These are phyloP conservation scores for Pelecanus crispus DNA, from an alignment of 2,113 vertebrate species.

Conservation along the genomic window DNA sequence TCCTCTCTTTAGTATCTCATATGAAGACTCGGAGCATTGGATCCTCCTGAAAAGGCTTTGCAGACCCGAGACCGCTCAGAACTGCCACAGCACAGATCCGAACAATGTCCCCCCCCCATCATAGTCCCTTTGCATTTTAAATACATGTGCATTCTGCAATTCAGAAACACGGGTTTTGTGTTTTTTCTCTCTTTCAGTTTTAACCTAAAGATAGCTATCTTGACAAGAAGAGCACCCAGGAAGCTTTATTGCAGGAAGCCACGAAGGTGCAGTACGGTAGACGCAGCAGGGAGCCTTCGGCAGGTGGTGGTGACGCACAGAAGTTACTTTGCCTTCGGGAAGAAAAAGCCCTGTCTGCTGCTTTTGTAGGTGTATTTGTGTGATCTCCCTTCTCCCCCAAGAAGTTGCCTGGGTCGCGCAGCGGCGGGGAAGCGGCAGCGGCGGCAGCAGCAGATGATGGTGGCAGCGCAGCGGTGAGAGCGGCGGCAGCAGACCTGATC, in stretches of 20 bases:
- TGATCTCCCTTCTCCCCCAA: not conserved
- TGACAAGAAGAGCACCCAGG: not conserved
- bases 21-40: not conserved
- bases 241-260: not conserved
- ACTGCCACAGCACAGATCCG: not conserved
- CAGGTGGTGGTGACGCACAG: constrained; percentile 31
- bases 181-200: not conserved
- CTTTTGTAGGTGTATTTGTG: not conserved
- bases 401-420: constrained; percentile 34
- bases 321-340: not conserved
- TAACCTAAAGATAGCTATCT: not conserved
- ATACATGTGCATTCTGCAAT: not conserved
- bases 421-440: constrained; percentile 30
- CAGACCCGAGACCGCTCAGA: not conserved
- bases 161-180: not conserved
- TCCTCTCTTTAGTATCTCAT: not conserved
- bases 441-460: constrained; percentile 68
- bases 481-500: not conserved
- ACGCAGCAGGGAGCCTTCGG: not conserved
- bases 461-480: constrained; percentile 38
- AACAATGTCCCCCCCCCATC: not conserved
- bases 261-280: not conserved
- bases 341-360: not conserved
- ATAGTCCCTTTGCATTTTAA: not conserved
- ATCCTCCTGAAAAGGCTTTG: not conserved